Base-by-base conservation (phyloP, 2,888 invertebrate genomes). In the Leptopilina myrica region DNA sequence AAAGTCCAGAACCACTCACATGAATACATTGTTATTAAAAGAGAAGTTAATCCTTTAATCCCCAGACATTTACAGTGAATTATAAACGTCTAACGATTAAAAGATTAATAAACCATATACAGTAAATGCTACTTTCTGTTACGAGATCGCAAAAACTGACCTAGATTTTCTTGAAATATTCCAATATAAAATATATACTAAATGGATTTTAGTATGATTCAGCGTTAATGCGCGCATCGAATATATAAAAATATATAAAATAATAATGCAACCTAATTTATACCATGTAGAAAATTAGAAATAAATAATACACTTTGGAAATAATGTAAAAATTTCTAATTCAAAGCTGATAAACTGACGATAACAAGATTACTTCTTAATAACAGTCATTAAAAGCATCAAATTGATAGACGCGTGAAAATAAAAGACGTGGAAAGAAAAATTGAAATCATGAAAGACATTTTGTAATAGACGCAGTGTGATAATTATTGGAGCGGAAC, bases 401-500 rank as follows among this genome's bases (percentile, higher is more conserved):
- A 62, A 62, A 62, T 62, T 62, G 20, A 62, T 62, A 20, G 20
- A 62, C 20, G 62, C 20, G 8, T 62, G 9, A 62, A 20, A 62
- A 15, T 64, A 26, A 64, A 26, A 33, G 26, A 8, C 9, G 20
- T 11, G 5, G 20, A 33, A 8, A 64, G 12, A 64, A 12, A 64
- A 33, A 20, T 40, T 33, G 12, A 40, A 64, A 33, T 33, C 40
- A 20, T 0, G 33, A 40, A 8, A 49, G 49, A 53, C 33, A 73
- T 73, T 14, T 11, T 73, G 56, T 40, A 73, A 56, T 56, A 33
- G n/a, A 65, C 40, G 7, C 7, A 7, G 43, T 40, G 9, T n/a
- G 56, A n/a, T n/a, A 64, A 64, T 56, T 73, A 56, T 73, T 11
- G 33, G 73, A 73, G 56, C 73, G 33, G 73, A 59, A 73, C 73